Evolutionary conservation across 2,113 vertebrate genomes (phyloP).

Genomic region (Sceloporus undulatus): DNA sequence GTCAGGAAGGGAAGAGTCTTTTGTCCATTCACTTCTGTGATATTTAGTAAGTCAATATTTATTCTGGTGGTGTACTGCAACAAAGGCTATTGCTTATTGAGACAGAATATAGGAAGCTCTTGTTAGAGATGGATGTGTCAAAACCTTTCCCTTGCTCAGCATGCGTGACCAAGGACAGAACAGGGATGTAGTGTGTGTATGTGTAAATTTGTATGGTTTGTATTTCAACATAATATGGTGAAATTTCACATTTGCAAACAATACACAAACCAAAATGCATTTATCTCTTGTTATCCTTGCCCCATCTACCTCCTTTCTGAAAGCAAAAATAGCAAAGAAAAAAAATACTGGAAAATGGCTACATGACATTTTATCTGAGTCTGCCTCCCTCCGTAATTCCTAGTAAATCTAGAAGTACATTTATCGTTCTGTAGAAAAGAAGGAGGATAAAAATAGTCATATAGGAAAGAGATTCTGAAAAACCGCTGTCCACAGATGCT

Average conservation of each 20-base stretch:
- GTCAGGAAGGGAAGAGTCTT: slow-evolving; percentile 11
- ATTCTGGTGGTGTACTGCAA: slow-evolving; percentile 26
- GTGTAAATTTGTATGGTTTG: not conserved
- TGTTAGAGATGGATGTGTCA: slow-evolving; percentile 22
- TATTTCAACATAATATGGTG: slow-evolving; percentile 45
- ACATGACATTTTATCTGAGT: not conserved
- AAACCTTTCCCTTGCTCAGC: not conserved
- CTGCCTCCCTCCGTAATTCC: not conserved
- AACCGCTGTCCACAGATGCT: slow-evolving; percentile 40
- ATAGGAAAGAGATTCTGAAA: slow-evolving; percentile 51
- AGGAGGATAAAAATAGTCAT: not conserved
- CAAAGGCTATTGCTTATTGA: slow-evolving; percentile 30
- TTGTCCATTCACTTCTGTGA: slow-evolving; percentile 13
- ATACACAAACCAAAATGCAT: not conserved
- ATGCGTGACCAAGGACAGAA: slow-evolving; percentile 5
- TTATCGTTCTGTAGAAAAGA: slow-evolving; percentile 60
- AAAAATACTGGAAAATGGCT: not conserved
- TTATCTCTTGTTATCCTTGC: not conserved
- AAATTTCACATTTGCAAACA: slow-evolving; percentile 34
- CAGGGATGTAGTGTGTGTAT: no score
- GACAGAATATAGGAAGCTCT: slow-evolving; percentile 6
- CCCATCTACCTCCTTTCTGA: not conserved
- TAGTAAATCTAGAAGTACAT: slow-evolving; percentile 39
- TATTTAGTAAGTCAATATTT: slow-evolving; percentile 48
- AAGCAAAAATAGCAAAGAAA: not conserved